Conservation (phyloP, 2,113 vertebrate genomes). For the Acanthochromis polyacanthus region DNA sequence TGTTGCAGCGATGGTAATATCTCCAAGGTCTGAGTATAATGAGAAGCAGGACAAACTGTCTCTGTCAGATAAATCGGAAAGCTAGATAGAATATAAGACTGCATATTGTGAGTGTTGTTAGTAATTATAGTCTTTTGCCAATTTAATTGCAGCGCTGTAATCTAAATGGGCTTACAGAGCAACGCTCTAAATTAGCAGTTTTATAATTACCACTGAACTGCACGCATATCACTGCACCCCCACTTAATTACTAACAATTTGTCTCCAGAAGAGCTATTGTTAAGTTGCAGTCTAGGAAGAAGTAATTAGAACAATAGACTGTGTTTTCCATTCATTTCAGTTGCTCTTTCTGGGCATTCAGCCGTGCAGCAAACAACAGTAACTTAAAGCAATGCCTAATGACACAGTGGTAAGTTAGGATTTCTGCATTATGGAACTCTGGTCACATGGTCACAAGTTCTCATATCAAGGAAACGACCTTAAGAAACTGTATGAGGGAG, state of each 20-base stretch:
- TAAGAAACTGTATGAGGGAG: background rate
- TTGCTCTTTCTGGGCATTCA: background rate
- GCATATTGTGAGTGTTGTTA: constrained; percentile 69
- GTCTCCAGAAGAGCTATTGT: constrained; percentile 82
- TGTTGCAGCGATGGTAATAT: background rate
- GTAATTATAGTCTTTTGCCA: constrained; percentile 83
- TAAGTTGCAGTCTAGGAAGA: constrained; percentile 70
- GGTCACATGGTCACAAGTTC: background rate
- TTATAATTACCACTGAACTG: constrained; percentile 84
- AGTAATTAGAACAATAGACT: constrained; percentile 60
- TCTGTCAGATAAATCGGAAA: constrained; percentile 15
- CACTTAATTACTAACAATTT: constrained; percentile 84
- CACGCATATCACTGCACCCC: constrained; percentile 74
- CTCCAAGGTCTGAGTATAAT: background rate
- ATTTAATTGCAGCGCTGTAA: constrained; percentile 84
- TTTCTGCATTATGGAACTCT: background rate
- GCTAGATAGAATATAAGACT: constrained; percentile 9
- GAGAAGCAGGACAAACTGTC: constrained; percentile 1
- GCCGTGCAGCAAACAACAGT: background rate
- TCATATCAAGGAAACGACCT: too few relatives aligned
- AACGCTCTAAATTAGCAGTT: constrained; percentile 80
- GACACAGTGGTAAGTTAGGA: background rate
- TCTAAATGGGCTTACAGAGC: constrained; percentile 75
- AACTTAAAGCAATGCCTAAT: background rate
- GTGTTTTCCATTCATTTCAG: constrained; percentile 20